Evolutionary conservation across 2,113 vertebrate species (phyloP).

Genomic region (Ceratotherium simum): DNA sequence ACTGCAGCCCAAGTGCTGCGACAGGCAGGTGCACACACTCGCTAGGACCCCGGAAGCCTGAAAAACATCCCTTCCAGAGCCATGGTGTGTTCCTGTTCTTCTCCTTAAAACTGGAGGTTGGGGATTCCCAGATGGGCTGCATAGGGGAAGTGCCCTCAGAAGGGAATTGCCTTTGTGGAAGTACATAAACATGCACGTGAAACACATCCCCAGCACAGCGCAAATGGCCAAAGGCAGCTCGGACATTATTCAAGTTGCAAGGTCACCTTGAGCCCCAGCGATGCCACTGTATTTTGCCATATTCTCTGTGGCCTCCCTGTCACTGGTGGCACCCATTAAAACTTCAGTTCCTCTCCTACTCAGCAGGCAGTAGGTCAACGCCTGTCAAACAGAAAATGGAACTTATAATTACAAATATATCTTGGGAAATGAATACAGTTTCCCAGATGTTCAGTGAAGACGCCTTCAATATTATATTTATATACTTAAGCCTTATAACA

Average conservation of each 20-base stretch:
- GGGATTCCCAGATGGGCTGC: neutral
- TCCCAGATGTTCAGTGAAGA: neutral
- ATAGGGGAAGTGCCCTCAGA: neutral
- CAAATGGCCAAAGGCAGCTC: neutral
- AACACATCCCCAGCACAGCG: accelerated
- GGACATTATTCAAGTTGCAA: neutral
- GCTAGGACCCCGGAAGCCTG: neutral
- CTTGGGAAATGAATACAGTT: neutral
- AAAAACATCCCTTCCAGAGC: neutral
- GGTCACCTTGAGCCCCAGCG: neutral
- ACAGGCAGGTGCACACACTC: neutral
- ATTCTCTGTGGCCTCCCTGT: neutral
- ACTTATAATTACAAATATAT: neutral
- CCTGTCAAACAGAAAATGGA: neutral
- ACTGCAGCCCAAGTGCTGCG: neutral
- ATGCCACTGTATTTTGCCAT: neutral
- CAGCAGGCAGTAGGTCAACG: neutral
- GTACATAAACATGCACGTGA: neutral
- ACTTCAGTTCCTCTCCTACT: neutral
- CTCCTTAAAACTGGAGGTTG: neutral
- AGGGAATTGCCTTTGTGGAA: neutral
- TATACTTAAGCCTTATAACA: neutral
- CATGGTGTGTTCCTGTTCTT: neutral
- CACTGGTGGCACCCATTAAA: neutral
- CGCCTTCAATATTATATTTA: neutral